Evolutionary conservation across 2,113 vertebrate genomes (phyloP).

Genomic region (Saguinus imperator): DNA sequence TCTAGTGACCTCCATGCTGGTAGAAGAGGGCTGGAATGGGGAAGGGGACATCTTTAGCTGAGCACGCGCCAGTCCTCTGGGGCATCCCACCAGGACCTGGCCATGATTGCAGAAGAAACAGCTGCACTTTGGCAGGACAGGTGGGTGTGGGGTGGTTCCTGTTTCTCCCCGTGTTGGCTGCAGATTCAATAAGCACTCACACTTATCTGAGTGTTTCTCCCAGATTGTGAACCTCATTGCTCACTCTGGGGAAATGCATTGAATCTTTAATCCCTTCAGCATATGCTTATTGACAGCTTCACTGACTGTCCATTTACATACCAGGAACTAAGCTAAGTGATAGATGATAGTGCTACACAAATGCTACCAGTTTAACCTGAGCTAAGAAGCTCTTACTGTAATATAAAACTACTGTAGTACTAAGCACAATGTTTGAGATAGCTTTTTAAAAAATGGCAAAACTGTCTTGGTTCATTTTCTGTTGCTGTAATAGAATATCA

Average conservation of each 20-base stretch:
- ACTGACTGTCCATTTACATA: not conserved
- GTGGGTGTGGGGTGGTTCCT: not conserved
- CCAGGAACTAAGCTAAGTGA: not conserved
- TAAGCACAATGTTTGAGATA: not conserved
- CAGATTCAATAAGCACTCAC: not conserved
- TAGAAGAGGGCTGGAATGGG: not conserved
- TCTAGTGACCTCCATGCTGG: not conserved
- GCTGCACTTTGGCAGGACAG: not conserved
- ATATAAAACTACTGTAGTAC: not conserved
- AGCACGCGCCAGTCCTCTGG: not conserved
- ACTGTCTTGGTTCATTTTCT: not conserved
- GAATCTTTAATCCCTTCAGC: not conserved
- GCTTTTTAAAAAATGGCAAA: not conserved
- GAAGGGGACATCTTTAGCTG: not conserved
- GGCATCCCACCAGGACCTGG: not conserved
- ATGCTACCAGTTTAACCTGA: not conserved
- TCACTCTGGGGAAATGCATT: not conserved
- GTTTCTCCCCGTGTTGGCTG: not conserved
- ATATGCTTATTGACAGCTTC: not conserved
- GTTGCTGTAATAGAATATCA: not conserved
- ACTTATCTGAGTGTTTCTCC: not conserved
- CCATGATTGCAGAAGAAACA: not conserved
- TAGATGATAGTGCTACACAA: not conserved
- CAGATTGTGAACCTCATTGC: not conserved
- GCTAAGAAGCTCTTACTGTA: not conserved